Conservation (phyloP, 1,140 invertebrate species). For the Heliconius hewitsoni region DNA sequence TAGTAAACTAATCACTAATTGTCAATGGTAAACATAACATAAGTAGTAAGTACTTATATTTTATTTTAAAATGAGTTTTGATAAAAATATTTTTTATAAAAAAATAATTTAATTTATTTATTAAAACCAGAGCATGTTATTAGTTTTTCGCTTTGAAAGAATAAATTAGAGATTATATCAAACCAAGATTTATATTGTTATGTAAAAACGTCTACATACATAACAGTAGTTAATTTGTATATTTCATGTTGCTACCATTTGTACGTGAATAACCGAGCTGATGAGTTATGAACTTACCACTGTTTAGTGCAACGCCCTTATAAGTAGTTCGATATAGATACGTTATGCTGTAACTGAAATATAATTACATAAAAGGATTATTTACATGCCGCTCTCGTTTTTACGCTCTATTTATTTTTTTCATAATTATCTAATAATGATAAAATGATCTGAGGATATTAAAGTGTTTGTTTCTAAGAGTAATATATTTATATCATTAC, state of each 20-base stretch:
- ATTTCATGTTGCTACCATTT: background rate
- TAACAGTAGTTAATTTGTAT: background rate
- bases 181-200: background rate
- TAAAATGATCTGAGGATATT: background rate
- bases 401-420: background rate
- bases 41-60: too few relatives aligned
- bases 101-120: too few relatives aligned
- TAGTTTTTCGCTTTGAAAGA: background rate
- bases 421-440: conserved; percentile 6
- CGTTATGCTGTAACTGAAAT: background rate
- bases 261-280: background rate
- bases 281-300: background rate
- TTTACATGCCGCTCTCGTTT: background rate
- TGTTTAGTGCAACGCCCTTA: background rate
- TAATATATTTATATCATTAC: background rate
- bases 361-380: conserved; percentile 12
- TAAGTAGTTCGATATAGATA: conserved; percentile 6
- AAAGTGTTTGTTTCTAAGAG: background rate
- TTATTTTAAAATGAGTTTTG: background rate
- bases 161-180: background rate
- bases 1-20: too few relatives aligned
- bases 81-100: background rate
- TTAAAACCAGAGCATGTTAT: background rate
- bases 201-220: background rate
- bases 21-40: too few relatives aligned